Conservation (phyloP, 1,140 invertebrate genomes). For the Hylaeus volcanicus region DNA sequence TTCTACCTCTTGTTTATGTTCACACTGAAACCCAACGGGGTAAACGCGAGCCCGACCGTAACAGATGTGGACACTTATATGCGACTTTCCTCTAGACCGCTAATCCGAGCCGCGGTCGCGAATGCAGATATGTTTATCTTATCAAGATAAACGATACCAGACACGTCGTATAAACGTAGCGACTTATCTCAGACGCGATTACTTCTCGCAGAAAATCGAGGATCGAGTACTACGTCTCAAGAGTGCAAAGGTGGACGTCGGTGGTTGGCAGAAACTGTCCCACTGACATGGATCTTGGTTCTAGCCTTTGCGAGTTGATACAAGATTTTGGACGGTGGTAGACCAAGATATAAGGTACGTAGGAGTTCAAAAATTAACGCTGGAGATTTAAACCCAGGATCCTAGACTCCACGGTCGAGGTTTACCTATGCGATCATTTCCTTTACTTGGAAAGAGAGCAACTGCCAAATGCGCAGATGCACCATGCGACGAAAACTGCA, state of each 20-base stretch:
- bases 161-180: neutral
- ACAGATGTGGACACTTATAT: slow-evolving; percentile 31
- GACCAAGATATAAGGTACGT: too few relatives aligned
- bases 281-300: neutral
- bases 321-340: too few relatives aligned
- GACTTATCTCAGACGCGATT: neutral
- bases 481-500: neutral
- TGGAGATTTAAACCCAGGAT: too few relatives aligned
- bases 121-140: slow-evolving; percentile 35
- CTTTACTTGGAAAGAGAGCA: too few relatives aligned
- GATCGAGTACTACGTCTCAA: neutral
- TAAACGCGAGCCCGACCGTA: neutral
- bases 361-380: too few relatives aligned
- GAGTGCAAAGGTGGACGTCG: neutral
- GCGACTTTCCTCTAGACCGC: slow-evolving; percentile 10
- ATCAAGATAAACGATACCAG: slow-evolving; percentile 23
- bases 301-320: neutral
- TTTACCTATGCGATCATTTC: too few relatives aligned
- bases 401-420: too few relatives aligned
- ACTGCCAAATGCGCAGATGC: neutral
- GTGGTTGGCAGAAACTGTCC: neutral
- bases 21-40: neutral
- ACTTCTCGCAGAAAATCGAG: too few relatives aligned
- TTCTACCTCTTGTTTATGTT: slow-evolving; percentile 48
- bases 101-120: neutral